Base-by-base conservation (phyloP, 2,888 invertebrate species). In the Xestobium rufovillosum region DNA sequence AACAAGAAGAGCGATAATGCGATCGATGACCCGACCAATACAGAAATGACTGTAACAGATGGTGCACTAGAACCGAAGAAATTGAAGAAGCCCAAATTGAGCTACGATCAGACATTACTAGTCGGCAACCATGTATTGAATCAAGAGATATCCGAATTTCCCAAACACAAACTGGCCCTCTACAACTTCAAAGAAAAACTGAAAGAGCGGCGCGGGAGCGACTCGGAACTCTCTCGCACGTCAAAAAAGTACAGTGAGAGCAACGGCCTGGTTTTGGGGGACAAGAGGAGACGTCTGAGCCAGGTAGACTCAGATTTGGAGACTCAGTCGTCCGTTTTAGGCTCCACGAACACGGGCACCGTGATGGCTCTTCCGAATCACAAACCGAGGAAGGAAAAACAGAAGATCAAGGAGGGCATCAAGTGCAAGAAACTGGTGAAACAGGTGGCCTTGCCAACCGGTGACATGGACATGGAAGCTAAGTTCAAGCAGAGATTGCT, bases 301-400 rank as follows among this genome's bases (percentile, higher is more conserved):
- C 74, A 75, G 57, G 70, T 69, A 53, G 64, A 64, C 33, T 49
- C 53, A 10, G 56, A 52, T 29, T 46, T 49, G 6, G 55, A 50
- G 34, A 49, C 45, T 34, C 53, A 48, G 28, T 70, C 57, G 13
- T 47, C 56, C 6, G 51, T 63, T 25, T 70, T 76, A 44, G 80
- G 80, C 23, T 80, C 80, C n/a, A 80, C 79, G 33, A 80, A 80
- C 63, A 72, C 76, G 46, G 80, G 80, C 42, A 80, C 80, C 19
- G 70, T 80, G 34, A 66, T 70, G 25, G 65, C 70, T 34, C 63
- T 71, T 41, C 58, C 63, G 3, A 41, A 38, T 17, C 62, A 60
- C 36, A 65, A 64, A 45, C 47, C 52, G n/a, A 41, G 59, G 23
- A 63, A 64, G 41, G 61, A 61, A 15, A 65, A 65, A 42, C 44